Percentiles rank a stretch among this genome's conserved stretches.
Evolutionary conservation across 2,888 invertebrate species (phyloP).

Genomic region (Darwinula stevensoni): DNA sequence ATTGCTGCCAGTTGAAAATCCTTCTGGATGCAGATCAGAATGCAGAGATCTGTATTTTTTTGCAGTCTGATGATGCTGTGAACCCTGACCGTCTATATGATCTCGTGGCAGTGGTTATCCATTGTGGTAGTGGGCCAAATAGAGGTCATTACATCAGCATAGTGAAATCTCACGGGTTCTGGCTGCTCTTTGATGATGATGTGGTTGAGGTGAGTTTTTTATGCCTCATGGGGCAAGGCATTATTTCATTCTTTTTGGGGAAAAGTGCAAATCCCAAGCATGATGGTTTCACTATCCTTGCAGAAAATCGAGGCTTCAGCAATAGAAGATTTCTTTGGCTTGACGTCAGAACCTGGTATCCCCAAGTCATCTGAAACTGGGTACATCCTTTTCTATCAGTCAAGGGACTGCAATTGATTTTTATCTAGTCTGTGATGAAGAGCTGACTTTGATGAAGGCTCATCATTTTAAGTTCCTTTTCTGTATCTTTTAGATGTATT

Average conservation of each 20-base stretch:
- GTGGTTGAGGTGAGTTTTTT: slow-evolving; percentile 75
- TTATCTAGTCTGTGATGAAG: too few species aligned
- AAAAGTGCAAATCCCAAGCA: not conserved
- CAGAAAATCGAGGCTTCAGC: slow-evolving; percentile 97
- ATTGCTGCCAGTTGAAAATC: too few species aligned
- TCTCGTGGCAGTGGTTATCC: slow-evolving; percentile 93
- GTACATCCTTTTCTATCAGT: slow-evolving; percentile 97
- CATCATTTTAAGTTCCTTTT: too few species aligned
- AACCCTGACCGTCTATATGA: slow-evolving; percentile 96
- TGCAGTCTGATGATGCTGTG: slow-evolving; percentile 85
- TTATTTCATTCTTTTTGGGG: slow-evolving; percentile 1
- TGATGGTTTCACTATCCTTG: slow-evolving; percentile 15
- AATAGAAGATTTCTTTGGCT: slow-evolving; percentile 98
- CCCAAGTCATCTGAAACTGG: slow-evolving; percentile 99
- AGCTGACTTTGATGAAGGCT: too few species aligned
- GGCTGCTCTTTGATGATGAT: slow-evolving; percentile 98
- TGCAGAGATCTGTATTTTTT: slow-evolving; percentile 10
- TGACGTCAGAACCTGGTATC: slow-evolving; percentile 89
- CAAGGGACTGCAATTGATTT: slow-evolving; percentile 45
- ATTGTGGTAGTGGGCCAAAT: slow-evolving; percentile 97
- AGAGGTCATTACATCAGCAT: slow-evolving; percentile 98
- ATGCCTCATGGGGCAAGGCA: not conserved
- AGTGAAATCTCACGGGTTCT: slow-evolving; percentile 96
- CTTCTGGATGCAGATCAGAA: too few species aligned
- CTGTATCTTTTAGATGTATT: too few species aligned